phyloP scores from a whole-genome alignment of 2,888 invertebrate species.

The Dryadula phaetusa region DNA sequence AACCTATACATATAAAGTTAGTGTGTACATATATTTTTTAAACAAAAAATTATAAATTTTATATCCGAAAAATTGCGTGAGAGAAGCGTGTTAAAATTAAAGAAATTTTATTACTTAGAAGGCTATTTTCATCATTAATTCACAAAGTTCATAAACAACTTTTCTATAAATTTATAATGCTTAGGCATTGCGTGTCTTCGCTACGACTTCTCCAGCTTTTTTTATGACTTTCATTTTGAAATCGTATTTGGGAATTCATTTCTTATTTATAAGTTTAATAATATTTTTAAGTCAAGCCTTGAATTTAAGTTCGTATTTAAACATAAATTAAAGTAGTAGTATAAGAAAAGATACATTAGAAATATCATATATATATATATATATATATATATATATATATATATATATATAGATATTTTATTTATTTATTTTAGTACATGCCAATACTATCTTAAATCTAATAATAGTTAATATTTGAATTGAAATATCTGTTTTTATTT shows the following conservation, averaged over 20 bases:
- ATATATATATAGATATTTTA: not conserved
- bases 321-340: not conserved
- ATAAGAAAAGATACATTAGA: too few species aligned
- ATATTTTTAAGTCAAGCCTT: not conserved
- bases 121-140: slow-evolving; percentile 73
- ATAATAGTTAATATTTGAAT: too few species aligned
- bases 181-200: slow-evolving; percentile 63
- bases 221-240: slow-evolving; percentile 30
- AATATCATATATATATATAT: too few species aligned
- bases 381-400: too few species aligned
- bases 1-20: too few species aligned
- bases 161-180: slow-evolving; percentile 70
- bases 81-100: slow-evolving; percentile 69
- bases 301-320: not conserved
- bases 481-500: too few species aligned
- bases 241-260: slow-evolving; percentile 23
- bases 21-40: not conserved
- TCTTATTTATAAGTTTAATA: not conserved
- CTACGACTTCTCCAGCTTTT: slow-evolving; percentile 37
- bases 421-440: too few species aligned
- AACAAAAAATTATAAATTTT: not conserved
- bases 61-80: slow-evolving; percentile 60
- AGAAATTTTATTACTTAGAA: slow-evolving; percentile 66
- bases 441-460: too few species aligned
- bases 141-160: slow-evolving; percentile 70